These are phyloP conservation scores for Forpus xanthops DNA, from an alignment of 2,797 vertebrate genomes.

Conservation along the genomic window DNA sequence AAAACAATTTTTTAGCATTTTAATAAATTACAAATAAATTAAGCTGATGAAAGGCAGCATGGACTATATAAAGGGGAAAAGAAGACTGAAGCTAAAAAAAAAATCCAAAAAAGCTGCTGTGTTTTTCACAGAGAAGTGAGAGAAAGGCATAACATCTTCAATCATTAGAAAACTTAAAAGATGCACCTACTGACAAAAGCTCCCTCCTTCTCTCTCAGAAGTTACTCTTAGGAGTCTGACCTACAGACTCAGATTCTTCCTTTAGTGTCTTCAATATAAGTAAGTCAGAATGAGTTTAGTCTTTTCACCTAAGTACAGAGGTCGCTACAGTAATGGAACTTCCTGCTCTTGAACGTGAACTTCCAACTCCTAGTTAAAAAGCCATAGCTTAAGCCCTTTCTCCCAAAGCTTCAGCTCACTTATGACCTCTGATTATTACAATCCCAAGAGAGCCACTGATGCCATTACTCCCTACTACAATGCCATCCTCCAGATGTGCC, in stretches of 20 bases:
- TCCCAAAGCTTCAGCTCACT: not conserved
- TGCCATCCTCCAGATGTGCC: not conserved
- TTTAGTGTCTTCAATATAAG: not conserved
- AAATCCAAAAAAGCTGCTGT: not conserved
- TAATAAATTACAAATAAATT: slow-evolving; percentile 35
- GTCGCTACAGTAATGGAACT: not conserved
- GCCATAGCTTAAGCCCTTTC: not conserved
- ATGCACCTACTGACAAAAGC: not conserved
- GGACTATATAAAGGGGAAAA: not conserved
- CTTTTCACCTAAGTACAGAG: not conserved
- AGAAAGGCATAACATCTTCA: not conserved
- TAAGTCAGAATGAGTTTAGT: not conserved
- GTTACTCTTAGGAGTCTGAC: not conserved
- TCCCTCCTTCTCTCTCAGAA: not conserved
- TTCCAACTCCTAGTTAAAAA: not conserved
- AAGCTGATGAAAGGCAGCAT: not conserved
- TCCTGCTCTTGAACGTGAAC: not conserved
- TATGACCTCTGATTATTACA: not conserved
- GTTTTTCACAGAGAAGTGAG: not conserved
- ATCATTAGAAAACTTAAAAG: not conserved
- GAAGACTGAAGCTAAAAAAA: not conserved
- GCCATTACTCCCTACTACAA: not conserved
- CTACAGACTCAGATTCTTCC: not conserved
- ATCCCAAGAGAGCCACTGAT: not conserved
- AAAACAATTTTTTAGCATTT: not conserved